Evolutionary conservation across 2,888 invertebrate species (phyloP).

Genomic region (Diarsia dahlii): DNA sequence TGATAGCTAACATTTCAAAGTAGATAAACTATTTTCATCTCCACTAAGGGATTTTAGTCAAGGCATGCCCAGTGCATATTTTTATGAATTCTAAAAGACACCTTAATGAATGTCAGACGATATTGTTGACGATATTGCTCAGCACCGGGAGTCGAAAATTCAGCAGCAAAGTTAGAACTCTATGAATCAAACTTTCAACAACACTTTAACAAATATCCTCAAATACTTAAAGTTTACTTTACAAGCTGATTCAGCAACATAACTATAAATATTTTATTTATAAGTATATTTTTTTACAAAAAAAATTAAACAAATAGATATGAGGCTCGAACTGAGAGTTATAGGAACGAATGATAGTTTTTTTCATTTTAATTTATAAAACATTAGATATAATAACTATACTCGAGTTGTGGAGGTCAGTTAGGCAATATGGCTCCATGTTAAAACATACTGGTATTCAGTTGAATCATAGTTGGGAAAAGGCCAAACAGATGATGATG

Average conservation of each 20-base stretch:
- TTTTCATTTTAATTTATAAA: too few relatives aligned
- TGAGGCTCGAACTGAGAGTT: slow-evolving; percentile 47
- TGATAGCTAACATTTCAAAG: not conserved
- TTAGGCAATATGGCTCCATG: not conserved
- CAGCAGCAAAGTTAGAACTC: not conserved
- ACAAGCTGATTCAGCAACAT: slow-evolving; percentile 69
- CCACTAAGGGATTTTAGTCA: not conserved
- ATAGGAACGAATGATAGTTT: slow-evolving; percentile 28
- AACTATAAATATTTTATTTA: slow-evolving; percentile 62
- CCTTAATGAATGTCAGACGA: not conserved
- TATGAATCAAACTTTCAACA: not conserved
- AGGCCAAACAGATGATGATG: not conserved
- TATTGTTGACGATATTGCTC: not conserved
- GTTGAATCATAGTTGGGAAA: not conserved
- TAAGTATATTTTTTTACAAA: slow-evolving; percentile 63
- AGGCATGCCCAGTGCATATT: not conserved
- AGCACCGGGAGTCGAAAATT: not conserved
- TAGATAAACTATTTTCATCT: not conserved
- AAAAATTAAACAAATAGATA: slow-evolving; percentile 50
- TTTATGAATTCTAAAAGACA: not conserved
- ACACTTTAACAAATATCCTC: slow-evolving; percentile 26
- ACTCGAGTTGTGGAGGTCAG: not conserved
- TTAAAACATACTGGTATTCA: too few relatives aligned
- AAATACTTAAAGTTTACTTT: slow-evolving; percentile 60
- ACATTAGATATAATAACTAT: too few relatives aligned